Evolutionary conservation across 2,113 vertebrate genomes (phyloP), one percentile per base, ranked within the genome.

Genomic region (Alethe diademata): DNA sequence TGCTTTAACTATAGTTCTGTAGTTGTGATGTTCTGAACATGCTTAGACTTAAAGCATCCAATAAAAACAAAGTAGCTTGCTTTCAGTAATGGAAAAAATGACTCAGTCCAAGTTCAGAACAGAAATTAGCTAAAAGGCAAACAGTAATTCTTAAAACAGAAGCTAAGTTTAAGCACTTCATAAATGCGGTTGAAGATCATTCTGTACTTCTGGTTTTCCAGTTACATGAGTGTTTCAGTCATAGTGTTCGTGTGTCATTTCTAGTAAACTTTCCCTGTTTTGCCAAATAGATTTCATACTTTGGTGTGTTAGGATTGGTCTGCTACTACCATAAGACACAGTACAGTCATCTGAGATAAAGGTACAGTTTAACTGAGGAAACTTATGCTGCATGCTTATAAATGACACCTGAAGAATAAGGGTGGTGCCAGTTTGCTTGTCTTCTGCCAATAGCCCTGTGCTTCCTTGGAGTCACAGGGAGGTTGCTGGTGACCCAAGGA

Each of bases 21-120:
- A 86, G 51, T 47, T 54, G 43, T 70, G 58, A 40, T 70, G 47
- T 90, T 93, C 75, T 93, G 61, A 94, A 94, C 67, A 62, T 66
- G 48, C 81, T 83, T 83, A 43, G 42, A 51, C 58, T 78, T 56
- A 64, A 93, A 86, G 60, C 51, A 80, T 92, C 94, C 94, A 96
- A 86, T 90, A 92, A 96, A 96, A 97, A 93, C 78, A 92, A 95
- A 79, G 78, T 73, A 82, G 43, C 72, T 88, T 88, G 40, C 88
- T 90, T 86, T 36, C 75, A 88, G 94, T 96, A 96, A 96, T 93
- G 96, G 96, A 97, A 96, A 96, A 96, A 92, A 86, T 96, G 47
- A 96, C 86, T 95, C 88, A 38, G 72, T 86, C 42, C 22, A 45
- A 92, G 67, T 22, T 88, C 64, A 90, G 75, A 86, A 70, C 79